Conservation (phyloP, 2,888 invertebrate species). For the Thereva nobilitata region DNA sequence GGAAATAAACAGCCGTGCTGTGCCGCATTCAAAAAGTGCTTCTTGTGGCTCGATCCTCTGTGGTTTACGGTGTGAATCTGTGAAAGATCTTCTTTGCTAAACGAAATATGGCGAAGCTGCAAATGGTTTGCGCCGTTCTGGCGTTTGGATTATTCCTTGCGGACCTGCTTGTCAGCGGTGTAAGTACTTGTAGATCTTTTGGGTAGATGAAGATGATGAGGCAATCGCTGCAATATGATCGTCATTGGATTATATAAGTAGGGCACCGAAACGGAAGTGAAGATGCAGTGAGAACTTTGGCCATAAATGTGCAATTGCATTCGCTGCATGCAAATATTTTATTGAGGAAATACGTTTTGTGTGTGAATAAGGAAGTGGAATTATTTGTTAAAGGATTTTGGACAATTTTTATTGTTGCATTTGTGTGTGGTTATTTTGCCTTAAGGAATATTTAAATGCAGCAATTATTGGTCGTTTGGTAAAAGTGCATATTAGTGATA, state of each 20-base stretch:
- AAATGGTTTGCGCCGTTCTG: conserved; percentile 42
- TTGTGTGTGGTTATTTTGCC: too few species aligned
- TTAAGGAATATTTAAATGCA: too few species aligned
- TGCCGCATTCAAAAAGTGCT: conserved; percentile 6
- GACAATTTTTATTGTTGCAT: too few species aligned
- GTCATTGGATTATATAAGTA: conserved; percentile 25
- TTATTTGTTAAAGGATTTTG: too few species aligned
- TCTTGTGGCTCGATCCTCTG: background rate
- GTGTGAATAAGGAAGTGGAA: too few species aligned
- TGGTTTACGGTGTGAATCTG: conserved; percentile 7
- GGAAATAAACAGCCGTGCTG: background rate
- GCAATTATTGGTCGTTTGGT: too few species aligned
- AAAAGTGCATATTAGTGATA: too few species aligned
- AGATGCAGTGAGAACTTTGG: conserved; percentile 12
- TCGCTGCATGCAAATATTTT: conserved; percentile 2
- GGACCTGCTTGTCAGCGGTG: conserved; percentile 58
- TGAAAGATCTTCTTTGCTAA: background rate
- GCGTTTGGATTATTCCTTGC: conserved; percentile 52
- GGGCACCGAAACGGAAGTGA: conserved; percentile 16
- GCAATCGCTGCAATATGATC: background rate
- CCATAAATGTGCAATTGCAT: background rate
- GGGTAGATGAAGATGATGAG: conserved; percentile 17
- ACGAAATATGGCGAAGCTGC: conserved; percentile 30
- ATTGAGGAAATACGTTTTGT: too few species aligned
- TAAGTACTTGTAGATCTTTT: conserved; percentile 48